Percentiles rank a stretch among this genome's conserved stretches.
phyloP scores from a whole-genome alignment of 1,140 invertebrate genomes.

The Asobara japonica region DNA sequence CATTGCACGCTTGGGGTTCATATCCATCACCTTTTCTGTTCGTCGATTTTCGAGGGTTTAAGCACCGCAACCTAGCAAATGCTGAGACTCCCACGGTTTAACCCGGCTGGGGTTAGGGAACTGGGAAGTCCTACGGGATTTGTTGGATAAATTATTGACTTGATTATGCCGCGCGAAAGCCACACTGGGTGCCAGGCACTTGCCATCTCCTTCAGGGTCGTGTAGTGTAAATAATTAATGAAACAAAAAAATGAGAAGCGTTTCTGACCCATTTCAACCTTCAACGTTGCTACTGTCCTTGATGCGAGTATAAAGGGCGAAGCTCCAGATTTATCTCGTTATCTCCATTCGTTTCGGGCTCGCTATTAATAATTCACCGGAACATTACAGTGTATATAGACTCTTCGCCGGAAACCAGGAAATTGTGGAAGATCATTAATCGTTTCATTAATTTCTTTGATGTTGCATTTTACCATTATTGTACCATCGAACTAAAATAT shows the following conservation, averaged over 20 bases:
- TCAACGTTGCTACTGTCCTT: not conserved
- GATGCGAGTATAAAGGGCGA: not conserved
- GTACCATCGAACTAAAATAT: not conserved
- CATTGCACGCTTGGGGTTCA: not conserved
- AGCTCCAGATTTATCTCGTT: constrained; percentile 27
- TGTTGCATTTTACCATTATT: not conserved
- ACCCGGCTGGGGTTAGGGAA: not conserved
- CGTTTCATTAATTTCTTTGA: no score
- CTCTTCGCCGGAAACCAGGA: constrained; percentile 3
- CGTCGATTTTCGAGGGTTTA: constrained; percentile 2
- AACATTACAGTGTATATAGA: not conserved
- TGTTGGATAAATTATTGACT: constrained; percentile 52
- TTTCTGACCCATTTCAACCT: not conserved
- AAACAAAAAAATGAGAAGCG: not conserved
- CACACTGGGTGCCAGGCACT: constrained; percentile 31
- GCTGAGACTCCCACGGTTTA: constrained; percentile 23
- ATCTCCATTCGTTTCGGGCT: not conserved
- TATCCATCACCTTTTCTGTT: not conserved
- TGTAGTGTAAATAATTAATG: not conserved
- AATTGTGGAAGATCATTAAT: not conserved
- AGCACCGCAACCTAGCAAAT: constrained; percentile 18
- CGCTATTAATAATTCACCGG: constrained; percentile 18
- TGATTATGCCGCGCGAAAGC: constrained; percentile 47
- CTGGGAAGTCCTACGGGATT: constrained; percentile 1
- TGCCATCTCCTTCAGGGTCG: constrained; percentile 22